Evolutionary conservation across 2,113 vertebrate species (phyloP).

Genomic region (Podarcis raffonei): DNA sequence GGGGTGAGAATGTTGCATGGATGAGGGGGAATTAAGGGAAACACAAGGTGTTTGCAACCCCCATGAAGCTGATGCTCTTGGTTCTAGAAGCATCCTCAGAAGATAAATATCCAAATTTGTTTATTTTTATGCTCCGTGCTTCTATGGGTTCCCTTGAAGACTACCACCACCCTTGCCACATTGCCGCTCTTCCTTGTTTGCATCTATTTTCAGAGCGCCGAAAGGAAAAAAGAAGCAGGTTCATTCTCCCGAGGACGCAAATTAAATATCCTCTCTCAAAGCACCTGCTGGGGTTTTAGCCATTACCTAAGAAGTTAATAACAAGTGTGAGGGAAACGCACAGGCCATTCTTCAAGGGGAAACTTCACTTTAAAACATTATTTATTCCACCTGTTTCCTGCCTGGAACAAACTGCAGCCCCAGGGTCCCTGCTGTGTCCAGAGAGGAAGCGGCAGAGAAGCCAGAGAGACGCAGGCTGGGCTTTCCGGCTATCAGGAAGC

Average conservation of each 20-base stretch:
- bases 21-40: too few species aligned
- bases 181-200: neutral
- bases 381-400: slow-evolving; percentile 72
- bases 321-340: slow-evolving; percentile 55
- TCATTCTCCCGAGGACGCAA: slow-evolving; percentile 17
- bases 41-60: too few species aligned
- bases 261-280: slow-evolving; percentile 29
- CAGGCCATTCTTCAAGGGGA: slow-evolving; percentile 59
- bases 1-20: too few species aligned
- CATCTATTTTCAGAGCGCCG: slow-evolving; percentile 1
- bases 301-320: slow-evolving; percentile 41
- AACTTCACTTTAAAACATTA: slow-evolving; percentile 60
- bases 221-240: neutral
- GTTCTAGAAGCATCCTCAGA: neutral
- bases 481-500: neutral
- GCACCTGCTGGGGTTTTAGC: slow-evolving; percentile 59
- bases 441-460: slow-evolving; percentile 45
- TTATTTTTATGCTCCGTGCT: neutral
- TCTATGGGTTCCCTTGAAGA: neutral
- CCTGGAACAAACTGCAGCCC: slow-evolving; percentile 41
- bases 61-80: too few species aligned
- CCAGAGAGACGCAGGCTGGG: slow-evolving; percentile 8
- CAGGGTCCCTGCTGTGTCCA: slow-evolving; percentile 56
- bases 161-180: too few species aligned
- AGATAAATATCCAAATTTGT: neutral